Conservation (phyloP, 64 coral and sea anemone genomes). For the Pachyseris speciosa region DNA sequence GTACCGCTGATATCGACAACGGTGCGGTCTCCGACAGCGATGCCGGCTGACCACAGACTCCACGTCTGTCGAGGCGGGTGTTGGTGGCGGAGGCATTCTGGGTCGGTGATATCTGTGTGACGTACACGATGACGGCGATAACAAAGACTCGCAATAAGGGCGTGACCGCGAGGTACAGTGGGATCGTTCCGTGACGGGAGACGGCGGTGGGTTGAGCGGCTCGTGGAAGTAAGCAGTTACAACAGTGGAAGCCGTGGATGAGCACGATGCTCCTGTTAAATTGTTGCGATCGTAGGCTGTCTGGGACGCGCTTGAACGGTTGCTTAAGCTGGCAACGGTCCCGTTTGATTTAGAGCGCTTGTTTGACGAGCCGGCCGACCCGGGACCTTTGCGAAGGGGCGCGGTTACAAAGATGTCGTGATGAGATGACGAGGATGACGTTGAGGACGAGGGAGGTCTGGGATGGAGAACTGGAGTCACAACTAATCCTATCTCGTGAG, state of each 20-base stretch:
- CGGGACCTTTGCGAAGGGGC: conserved; percentile 64
- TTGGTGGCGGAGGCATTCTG: conserved; percentile 79
- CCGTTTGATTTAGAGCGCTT: conserved; percentile 63
- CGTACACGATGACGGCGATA: conserved; percentile 84
- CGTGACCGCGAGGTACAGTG: conserved; percentile 74
- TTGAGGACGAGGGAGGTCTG: conserved; percentile 50
- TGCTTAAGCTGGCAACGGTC: conserved; percentile 34
- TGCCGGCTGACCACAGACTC: conserved; percentile 71
- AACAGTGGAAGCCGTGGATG: conserved; percentile 81
- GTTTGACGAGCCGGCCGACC: conserved; percentile 48
- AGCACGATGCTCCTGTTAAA: conserved; percentile 87
- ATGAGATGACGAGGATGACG: conserved; percentile 54
- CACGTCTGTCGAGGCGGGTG: conserved; percentile 85
- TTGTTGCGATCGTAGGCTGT: conserved; percentile 89
- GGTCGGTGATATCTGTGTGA: conserved; percentile 83
- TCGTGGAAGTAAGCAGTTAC: conserved; percentile 88
- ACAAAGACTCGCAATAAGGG: conserved; percentile 71
- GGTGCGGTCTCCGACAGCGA: conserved; percentile 60
- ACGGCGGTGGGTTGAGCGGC: conserved; percentile 88
- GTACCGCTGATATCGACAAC: conserved; percentile 56
- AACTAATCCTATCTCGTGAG: conserved; percentile 83
- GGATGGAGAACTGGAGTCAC: conserved; percentile 66
- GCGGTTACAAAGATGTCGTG: conserved; percentile 43
- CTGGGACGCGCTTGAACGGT: conserved; percentile 65
- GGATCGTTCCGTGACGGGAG: conserved; percentile 89